Conservation (phyloP, 2,888 invertebrate genomes). For the Cylloceria caligata region DNA sequence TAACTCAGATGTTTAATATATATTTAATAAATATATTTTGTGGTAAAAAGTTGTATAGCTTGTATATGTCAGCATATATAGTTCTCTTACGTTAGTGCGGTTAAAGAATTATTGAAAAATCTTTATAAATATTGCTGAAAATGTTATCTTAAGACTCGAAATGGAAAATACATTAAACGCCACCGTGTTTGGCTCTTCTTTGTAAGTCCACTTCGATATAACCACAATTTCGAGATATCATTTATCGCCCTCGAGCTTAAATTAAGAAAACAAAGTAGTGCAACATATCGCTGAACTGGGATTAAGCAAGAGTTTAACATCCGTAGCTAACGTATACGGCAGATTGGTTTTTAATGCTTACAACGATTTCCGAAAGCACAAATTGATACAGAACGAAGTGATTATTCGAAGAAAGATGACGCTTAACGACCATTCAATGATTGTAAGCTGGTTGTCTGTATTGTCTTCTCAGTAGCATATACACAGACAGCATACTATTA, state of each 20-base stretch:
- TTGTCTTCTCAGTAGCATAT: neutral
- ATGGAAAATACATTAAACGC: too few species aligned
- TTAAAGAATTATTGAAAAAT: neutral
- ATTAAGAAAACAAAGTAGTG: conserved; percentile 3
- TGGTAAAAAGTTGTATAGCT: too few species aligned
- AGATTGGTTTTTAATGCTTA: too few species aligned
- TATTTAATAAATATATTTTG: too few species aligned
- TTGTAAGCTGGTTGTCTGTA: conserved; percentile 28
- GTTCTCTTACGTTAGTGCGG: too few species aligned
- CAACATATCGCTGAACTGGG: conserved; percentile 32
- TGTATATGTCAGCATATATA: too few species aligned
- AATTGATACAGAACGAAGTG: conserved; percentile 6
- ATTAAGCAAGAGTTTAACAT: neutral
- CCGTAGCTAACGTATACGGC: neutral
- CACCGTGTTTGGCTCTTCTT: neutral
- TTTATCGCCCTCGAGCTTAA: conserved; percentile 31
- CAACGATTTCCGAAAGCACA: conserved; percentile 16
- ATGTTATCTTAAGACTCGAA: too few species aligned
- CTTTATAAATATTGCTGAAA: too few species aligned
- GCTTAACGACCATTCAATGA: neutral
- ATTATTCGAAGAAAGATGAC: conserved; percentile 23
- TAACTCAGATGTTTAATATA: too few species aligned
- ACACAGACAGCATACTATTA: neutral
- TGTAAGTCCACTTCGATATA: neutral
- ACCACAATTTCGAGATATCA: conserved; percentile 29